Evolutionary conservation across 2,113 vertebrate genomes (phyloP).

Genomic region (Grantiella picta): DNA sequence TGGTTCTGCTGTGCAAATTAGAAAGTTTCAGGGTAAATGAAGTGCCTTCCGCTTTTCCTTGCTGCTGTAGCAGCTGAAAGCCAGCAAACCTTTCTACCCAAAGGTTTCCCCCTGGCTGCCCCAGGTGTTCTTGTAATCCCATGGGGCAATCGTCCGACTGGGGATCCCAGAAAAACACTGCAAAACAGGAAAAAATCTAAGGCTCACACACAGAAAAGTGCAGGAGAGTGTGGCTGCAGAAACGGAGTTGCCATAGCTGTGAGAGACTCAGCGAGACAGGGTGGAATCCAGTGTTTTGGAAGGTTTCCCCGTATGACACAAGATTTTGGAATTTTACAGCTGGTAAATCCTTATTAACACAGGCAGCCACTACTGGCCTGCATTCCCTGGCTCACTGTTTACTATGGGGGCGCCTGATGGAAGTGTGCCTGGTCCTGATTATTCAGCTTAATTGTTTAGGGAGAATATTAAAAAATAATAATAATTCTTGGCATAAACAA

Average conservation of each 20-base stretch:
- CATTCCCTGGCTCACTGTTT: constrained; percentile 71
- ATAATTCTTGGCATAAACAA: constrained; percentile 70
- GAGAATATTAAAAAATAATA: constrained; percentile 65
- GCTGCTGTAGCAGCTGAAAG: not conserved
- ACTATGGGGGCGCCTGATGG: constrained; percentile 70
- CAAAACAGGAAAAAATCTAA: constrained; percentile 81
- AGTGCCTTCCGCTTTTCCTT: not conserved
- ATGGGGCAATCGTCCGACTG: not conserved
- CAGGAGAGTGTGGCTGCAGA: constrained; percentile 62
- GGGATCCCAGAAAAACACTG: constrained; percentile 74
- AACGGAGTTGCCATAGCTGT: constrained; percentile 75
- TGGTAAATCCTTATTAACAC: constrained; percentile 85
- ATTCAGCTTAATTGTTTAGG: constrained; percentile 76
- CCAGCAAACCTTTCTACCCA: not conserved
- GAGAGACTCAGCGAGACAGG: constrained; percentile 69
- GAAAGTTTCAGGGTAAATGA: not conserved
- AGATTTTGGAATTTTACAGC: constrained; percentile 83
- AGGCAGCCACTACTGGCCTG: constrained; percentile 78
- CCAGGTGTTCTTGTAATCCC: constrained; percentile 21
- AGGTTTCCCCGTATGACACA: constrained; percentile 86
- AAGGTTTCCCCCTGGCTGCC: not conserved
- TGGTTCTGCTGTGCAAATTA: not conserved
- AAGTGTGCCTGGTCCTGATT: constrained; percentile 66
- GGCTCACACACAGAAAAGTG: constrained; percentile 62
- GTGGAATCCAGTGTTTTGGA: constrained; percentile 88